Conservation (phyloP, 2,113 vertebrate species). For the Xerus inauris region DNA sequence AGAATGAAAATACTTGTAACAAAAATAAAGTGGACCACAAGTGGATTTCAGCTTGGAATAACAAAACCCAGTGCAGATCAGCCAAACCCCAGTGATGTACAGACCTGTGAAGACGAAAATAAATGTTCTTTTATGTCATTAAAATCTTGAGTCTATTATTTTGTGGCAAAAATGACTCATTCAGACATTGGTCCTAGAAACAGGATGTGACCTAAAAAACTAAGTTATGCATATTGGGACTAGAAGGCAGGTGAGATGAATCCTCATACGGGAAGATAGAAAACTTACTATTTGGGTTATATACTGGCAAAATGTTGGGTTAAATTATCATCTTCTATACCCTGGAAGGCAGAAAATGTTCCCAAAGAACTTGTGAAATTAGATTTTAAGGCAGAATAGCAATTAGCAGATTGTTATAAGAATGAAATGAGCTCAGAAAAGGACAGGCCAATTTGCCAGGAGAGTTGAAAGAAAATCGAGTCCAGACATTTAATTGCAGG, state of each 20-base stretch:
- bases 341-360: neutral
- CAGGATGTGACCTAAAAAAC: neutral
- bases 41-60: neutral
- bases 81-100: neutral
- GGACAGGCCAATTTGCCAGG: neutral
- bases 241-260: neutral
- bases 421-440: conserved; percentile 2
- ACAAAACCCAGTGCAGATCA: neutral
- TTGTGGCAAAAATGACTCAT: neutral
- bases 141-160: neutral
- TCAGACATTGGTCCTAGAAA: neutral
- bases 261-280: neutral
- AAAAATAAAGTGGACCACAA: neutral
- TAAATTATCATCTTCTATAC: neutral
- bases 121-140: neutral
- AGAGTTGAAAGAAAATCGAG: neutral
- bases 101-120: neutral
- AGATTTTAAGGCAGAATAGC: neutral
- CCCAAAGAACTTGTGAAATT: neutral
- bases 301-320: neutral
- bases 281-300: neutral
- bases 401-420: neutral
- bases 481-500: neutral
- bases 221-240: neutral
- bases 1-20: conserved; percentile 10